Conservation (phyloP, 2,113 vertebrate genomes). For the Pandion haliaetus region DNA sequence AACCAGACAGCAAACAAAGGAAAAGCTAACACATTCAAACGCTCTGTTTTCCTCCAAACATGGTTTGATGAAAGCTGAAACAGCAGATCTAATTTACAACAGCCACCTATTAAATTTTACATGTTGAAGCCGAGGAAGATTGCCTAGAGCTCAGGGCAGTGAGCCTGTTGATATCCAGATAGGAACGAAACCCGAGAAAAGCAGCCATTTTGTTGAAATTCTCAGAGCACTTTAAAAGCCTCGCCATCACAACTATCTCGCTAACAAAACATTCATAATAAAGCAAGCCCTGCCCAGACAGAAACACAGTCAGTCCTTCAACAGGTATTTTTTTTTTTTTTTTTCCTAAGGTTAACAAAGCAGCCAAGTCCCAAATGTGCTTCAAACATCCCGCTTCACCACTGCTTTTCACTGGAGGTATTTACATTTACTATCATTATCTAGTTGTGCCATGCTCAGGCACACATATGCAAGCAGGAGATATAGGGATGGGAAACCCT, state of each 20-base stretch:
- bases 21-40: rapidly evolving
- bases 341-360: not conserved
- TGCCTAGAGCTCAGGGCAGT: not conserved
- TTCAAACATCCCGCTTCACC: not conserved
- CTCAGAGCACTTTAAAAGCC: not conserved
- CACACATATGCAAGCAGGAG: not conserved
- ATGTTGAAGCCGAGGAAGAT: not conserved
- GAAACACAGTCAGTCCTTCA: not conserved
- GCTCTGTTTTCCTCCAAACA: rapidly evolving
- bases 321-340: not conserved
- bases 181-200: not conserved
- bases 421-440: not conserved
- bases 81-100: not conserved
- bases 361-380: not conserved
- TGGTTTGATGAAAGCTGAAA: not conserved
- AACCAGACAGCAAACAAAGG: not conserved
- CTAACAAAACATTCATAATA: not conserved
- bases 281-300: not conserved
- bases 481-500: not conserved
- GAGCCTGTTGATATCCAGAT: not conserved
- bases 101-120: not conserved
- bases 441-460: not conserved
- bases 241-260: not conserved
- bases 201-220: slow-evolving; percentile 46
- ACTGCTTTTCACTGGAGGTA: not conserved